Conservation (phyloP, 2,888 invertebrate genomes). For the Tinea trinotella region DNA sequence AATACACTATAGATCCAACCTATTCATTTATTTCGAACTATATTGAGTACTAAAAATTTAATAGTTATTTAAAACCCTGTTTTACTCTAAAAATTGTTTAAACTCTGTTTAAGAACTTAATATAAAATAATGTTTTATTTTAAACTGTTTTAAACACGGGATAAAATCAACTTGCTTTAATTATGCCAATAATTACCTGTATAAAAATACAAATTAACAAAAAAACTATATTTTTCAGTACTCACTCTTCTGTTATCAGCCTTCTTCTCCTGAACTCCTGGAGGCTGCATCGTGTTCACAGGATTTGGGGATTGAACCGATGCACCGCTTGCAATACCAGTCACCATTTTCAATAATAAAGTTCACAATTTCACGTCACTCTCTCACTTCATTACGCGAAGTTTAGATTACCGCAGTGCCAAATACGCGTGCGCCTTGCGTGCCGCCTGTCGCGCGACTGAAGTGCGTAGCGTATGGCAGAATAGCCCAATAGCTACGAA, state of each 20-base stretch:
- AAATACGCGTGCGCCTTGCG: conserved; percentile 32
- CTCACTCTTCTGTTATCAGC: conserved; percentile 60
- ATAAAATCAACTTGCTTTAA: too few species aligned
- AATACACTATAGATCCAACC: too few species aligned
- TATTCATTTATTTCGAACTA: too few species aligned
- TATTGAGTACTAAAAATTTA: too few species aligned
- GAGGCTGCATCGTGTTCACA: conserved; percentile 38
- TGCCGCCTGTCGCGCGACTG: conserved; percentile 57
- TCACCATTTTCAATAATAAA: conserved; percentile 46
- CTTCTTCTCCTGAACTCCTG: conserved; percentile 39
- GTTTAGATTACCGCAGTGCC: neutral
- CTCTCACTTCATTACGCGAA: conserved; percentile 12
- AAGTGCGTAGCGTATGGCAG: conserved; percentile 26
- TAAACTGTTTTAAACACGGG: too few species aligned
- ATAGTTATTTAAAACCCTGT: too few species aligned
- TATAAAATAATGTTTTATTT: too few species aligned
- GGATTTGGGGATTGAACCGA: conserved; percentile 39
- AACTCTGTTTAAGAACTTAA: too few species aligned
- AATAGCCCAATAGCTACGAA: conserved; percentile 18
- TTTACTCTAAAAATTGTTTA: too few species aligned
- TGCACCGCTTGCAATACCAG: conserved; percentile 43
- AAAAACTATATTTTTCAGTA: conserved; percentile 21
- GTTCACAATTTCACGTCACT: conserved; percentile 14
- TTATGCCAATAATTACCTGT: too few species aligned
- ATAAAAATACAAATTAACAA: too few species aligned